Conservation (phyloP, 2,888 invertebrate species). For the Drosophila multiciliata region DNA sequence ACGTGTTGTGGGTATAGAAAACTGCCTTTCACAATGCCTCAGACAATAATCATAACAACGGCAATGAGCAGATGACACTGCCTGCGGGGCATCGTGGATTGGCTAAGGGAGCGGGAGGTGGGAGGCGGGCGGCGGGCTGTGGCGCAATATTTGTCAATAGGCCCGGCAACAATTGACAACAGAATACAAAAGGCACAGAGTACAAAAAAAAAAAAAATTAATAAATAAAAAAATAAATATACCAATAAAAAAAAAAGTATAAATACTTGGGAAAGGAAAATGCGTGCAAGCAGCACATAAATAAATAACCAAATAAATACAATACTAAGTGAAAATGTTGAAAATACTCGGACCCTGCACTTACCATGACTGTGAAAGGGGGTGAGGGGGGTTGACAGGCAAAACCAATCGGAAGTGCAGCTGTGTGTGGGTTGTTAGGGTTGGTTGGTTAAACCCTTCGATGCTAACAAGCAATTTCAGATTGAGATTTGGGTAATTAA, state of each 20-base stretch:
- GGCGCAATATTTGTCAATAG: constrained; percentile 75
- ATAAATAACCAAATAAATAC: constrained; percentile 69
- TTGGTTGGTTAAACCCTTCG: neutral
- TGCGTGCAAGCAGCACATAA: constrained; percentile 55
- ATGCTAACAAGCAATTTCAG: neutral
- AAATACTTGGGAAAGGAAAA: constrained; percentile 24
- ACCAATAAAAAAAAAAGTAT: constrained; percentile 12
- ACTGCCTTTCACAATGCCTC: constrained; percentile 55
- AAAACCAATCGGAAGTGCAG: constrained; percentile 39
- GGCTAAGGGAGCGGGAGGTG: neutral
- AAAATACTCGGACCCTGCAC: constrained; percentile 22
- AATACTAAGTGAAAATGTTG: constrained; percentile 72
- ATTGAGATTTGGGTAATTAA: constrained; percentile 46
- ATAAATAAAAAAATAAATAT: neutral
- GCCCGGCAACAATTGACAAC: constrained; percentile 71
- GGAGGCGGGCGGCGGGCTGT: neutral
- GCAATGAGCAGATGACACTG: constrained; percentile 42
- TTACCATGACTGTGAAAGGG: neutral
- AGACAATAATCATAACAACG: constrained; percentile 77
- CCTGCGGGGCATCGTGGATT: constrained; percentile 19
- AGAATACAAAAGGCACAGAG: constrained; percentile 35
- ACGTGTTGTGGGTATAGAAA: constrained; percentile 76
- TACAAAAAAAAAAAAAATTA: constrained; percentile 9
- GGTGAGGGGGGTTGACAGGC: constrained; percentile 16
- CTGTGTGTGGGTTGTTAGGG: constrained; percentile 19